Conservation (phyloP, 2,113 vertebrate genomes). For the Grammomys surdaster region DNA sequence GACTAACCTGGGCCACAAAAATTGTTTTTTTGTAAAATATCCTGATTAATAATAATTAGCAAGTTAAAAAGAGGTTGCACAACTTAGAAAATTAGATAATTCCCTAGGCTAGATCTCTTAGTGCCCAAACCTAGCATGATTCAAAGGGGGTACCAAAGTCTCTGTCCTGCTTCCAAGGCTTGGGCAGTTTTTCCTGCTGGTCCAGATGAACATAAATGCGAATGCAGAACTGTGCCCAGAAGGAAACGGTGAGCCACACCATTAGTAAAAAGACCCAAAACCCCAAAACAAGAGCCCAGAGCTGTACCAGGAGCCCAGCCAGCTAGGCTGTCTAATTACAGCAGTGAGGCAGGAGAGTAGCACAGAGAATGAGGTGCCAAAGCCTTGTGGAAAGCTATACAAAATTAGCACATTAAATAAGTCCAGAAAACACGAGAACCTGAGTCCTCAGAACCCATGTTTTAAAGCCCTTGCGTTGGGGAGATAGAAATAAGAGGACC, state of each 20-base stretch:
- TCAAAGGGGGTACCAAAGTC: not conserved
- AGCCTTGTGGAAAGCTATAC: not conserved
- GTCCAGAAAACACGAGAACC: not conserved
- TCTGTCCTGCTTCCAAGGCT: not conserved
- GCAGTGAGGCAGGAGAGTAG: not conserved
- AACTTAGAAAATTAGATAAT: not conserved
- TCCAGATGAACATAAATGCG: slow-evolving; percentile 4
- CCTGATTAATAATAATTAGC: not conserved
- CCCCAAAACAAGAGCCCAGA: not conserved
- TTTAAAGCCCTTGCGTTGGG: not conserved
- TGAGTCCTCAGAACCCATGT: not conserved
- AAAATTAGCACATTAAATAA: not conserved
- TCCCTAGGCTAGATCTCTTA: not conserved
- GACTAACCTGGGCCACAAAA: not conserved
- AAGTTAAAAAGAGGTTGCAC: not conserved
- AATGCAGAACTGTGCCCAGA: not conserved
- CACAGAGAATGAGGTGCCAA: not conserved
- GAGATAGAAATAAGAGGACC: not conserved
- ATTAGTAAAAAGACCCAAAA: too few relatives aligned
- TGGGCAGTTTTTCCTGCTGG: not conserved
- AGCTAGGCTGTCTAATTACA: not conserved
- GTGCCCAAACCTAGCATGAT: not conserved
- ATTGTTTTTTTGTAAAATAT: not conserved
- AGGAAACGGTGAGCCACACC: not conserved
- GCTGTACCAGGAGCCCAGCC: not conserved